Percentiles rank a stretch among this genome's conserved stretches.
These are phyloP conservation scores for Pygoscelis antarcticus DNA, from an alignment of 2,113 vertebrate species.

Conservation along the genomic window DNA sequence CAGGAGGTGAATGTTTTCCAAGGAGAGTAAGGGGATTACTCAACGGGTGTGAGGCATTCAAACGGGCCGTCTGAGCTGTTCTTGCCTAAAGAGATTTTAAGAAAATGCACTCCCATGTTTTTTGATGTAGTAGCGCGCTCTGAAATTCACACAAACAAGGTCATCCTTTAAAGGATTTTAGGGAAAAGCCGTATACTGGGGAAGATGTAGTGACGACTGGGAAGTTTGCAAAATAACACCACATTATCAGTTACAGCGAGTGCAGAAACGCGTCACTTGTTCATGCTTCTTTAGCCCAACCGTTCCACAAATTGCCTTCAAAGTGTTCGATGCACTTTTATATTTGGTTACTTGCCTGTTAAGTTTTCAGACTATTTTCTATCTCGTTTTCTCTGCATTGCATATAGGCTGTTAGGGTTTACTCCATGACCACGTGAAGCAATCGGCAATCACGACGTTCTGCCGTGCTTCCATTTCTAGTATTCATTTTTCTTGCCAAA, in stretches of 20 bases:
- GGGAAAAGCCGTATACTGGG: not conserved
- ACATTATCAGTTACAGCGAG: not conserved
- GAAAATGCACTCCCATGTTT: not conserved
- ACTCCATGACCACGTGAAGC: rapidly evolving
- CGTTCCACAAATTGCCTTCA: not conserved
- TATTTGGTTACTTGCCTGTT: not conserved
- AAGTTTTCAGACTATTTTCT: not conserved
- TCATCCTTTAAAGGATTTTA: not conserved
- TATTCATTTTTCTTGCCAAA: not conserved
- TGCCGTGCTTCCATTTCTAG: not conserved
- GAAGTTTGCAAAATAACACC: not conserved
- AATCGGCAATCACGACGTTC: not conserved
- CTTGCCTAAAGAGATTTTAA: not conserved
- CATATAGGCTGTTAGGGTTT: not conserved
- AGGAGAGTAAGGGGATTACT: not conserved
- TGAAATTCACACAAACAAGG: not conserved
- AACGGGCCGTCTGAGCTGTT: not conserved
- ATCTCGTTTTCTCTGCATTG: not conserved
- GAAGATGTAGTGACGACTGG: not conserved
- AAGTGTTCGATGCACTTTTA: not conserved
- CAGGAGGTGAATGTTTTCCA: not conserved
- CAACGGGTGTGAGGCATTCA: not conserved
- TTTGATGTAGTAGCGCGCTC: not conserved
- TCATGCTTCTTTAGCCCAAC: not conserved
- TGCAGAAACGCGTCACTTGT: not conserved